Base-by-base conservation (phyloP, 2,797 vertebrate genomes). In the Rachycentron canadum region DNA sequence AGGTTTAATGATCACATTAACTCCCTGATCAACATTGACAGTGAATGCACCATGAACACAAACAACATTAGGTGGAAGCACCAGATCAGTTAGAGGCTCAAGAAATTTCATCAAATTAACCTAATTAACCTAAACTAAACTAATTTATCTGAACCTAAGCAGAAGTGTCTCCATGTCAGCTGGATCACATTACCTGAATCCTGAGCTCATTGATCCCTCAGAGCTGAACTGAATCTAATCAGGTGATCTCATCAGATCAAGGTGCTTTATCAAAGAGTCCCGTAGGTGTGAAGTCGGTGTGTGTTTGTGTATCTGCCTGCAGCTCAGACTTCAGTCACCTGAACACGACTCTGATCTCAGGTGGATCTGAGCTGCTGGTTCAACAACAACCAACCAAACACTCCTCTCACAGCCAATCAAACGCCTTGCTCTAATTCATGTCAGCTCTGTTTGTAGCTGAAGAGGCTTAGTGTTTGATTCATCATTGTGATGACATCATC, bases 261-360 rank as follows among this genome's bases (percentile, higher is more conserved):
- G 16, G 23, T 55, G 36, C 14, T 49, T 32, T 57, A 38, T 38
- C 17, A 66, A 58, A 17, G 5, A 23, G 43, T 64, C 36, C 60
- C 43, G 34, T 66, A 69, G 61, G 78, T 78, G 50, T 11, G 38
- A 14, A 10, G 40, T 47, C 9, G 36, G 19, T 13, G 23, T 50
- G 2, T 26, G 34, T 28, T 8, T 17, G 41, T 28, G 55, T 43
- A 14, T 3, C 38, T 0, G 19, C 17, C 65, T 62, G 21, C 58
- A 52, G 53, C 58, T 63, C 47, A 41, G 25, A 71, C 65, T 74
- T 74, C 69, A 75, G 66, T 75, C 78, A 69, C 53, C 55, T 67
- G 72, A 32, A 32, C 32, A 32, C 32, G 6, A 17, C 40, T 58
- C 62, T 49, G 30, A 36, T 56, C 25, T 73, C 64, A 78, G 78